Evolutionary conservation across 2,888 invertebrate species (phyloP), one percentile per base, ranked within the genome.

Genomic region (Erebia ligea): DNA sequence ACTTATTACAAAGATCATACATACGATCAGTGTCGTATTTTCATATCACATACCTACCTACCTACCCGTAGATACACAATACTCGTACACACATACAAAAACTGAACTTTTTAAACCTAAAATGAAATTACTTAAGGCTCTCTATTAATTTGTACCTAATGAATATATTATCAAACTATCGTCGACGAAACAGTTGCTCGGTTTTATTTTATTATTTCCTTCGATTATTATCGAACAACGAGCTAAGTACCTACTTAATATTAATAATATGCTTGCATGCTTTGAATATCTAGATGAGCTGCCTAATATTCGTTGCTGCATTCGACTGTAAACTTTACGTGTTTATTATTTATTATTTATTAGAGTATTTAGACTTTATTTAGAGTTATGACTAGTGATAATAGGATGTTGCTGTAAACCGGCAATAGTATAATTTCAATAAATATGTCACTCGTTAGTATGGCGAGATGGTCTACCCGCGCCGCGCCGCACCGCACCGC

Each of bases 381-480:
- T 10, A 9, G 21, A 56, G 17, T 17, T 9, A 17, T 4, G 17
- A 17, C 40, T 9, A 5, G 10, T 17, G 13, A 34, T 2, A 15
- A 15, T 52, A 25, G 57, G 15, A 1, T 6, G n/a, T 25, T 15
- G 1, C 34, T n/a, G 15, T 17, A 40, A 40, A 40, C 25, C 25
- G 56, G 34, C 0, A 4, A 42, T 42, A 25, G 57, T 57, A 25
- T 13, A 10, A 57, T 9, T 17, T 17, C n/a, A 17, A 59, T 58
- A 58, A 57, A 58, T 58, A 58, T 58, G 40, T 40, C 42, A 59
- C 9, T 40, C 58, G 58, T n/a, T 34, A 59, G n/a, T n/a, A n/a
- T 2, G 40, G 40, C 58, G 59, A 34, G 40, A 40, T n/a, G n/a
- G 10, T n/a, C n/a, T n/a, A n/a, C n/a, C n/a, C n/a, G n/a, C 25